These are phyloP conservation scores for Drosophila greeni DNA, from an alignment of 2,888 invertebrate genomes.

Conservation along the genomic window DNA sequence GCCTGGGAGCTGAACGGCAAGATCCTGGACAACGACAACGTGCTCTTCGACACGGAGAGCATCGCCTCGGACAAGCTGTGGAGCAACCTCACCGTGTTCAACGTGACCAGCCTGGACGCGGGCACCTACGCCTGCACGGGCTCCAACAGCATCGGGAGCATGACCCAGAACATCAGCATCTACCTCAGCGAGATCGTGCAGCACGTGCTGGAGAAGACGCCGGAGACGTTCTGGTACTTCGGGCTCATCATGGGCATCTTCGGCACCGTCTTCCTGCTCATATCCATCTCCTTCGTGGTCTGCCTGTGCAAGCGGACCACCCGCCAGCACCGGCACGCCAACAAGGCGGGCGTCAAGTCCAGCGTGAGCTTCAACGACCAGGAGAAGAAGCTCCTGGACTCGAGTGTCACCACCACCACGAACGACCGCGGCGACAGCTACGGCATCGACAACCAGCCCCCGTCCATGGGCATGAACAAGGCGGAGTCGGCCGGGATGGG, in stretches of 20 bases:
- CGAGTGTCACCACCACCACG: conserved; percentile 87
- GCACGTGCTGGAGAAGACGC: conserved; percentile 81
- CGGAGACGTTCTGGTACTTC: conserved; percentile 88
- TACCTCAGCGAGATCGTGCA: conserved; percentile 84
- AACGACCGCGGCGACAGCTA: conserved; percentile 83
- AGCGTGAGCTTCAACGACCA: conserved; percentile 92
- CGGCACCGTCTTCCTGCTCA: conserved; percentile 82
- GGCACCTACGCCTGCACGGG: conserved; percentile 89
- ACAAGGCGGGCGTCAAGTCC: conserved; percentile 85
- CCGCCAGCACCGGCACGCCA: conserved; percentile 80
- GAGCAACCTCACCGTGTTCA: conserved; percentile 90
- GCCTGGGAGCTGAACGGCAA: conserved; percentile 90
- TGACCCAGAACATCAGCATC: conserved; percentile 81
- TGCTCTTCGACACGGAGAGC: conserved; percentile 79
- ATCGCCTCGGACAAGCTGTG: conserved; percentile 80
- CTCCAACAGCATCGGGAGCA: conserved; percentile 78
- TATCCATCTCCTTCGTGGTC: conserved; percentile 82
- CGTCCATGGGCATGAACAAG: conserved; percentile 79
- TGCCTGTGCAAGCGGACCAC: conserved; percentile 80
- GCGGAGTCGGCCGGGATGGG: conserved; percentile 80
- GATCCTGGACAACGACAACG: conserved; percentile 81
- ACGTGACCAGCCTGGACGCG: conserved; percentile 89
- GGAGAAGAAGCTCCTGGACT: conserved; percentile 90
- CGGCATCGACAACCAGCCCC: conserved; percentile 82
- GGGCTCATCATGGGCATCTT: conserved; percentile 86